Conservation (phyloP, 53 echinoderm and acorn worm species). For the Paelopatides confundens region DNA sequence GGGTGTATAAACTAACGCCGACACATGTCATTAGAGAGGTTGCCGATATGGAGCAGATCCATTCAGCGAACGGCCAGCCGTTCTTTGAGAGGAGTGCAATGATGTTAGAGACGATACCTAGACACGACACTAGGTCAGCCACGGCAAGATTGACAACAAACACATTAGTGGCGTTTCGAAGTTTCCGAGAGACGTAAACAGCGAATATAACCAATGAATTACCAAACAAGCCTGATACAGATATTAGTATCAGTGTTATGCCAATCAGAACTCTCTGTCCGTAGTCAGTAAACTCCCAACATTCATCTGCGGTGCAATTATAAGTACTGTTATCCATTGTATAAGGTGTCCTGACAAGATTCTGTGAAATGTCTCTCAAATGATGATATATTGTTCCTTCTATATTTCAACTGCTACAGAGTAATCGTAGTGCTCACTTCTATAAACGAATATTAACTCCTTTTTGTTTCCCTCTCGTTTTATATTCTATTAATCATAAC, state of each 20-base stretch:
- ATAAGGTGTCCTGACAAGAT: no score
- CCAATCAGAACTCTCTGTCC: slow-evolving; percentile 74
- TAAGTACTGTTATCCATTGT: no score
- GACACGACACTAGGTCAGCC: slow-evolving; percentile 80
- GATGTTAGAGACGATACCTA: slow-evolving; percentile 78
- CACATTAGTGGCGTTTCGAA: slow-evolving; percentile 88
- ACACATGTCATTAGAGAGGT: slow-evolving; percentile 84
- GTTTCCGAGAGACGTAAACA: slow-evolving; percentile 83
- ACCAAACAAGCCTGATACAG: slow-evolving; percentile 72
- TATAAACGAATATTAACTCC: no score
- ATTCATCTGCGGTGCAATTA: neutral
- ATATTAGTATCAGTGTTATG: slow-evolving; percentile 70
- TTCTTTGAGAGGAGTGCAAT: slow-evolving; percentile 74
- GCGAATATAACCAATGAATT: slow-evolving; percentile 87
- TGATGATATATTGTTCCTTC: no score
- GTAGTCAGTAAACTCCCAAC: slow-evolving; percentile 80
- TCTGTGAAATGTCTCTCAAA: no score
- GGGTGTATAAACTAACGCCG: slow-evolving; percentile 83
- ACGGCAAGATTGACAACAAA: slow-evolving; percentile 89
- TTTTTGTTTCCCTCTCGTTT: no score
- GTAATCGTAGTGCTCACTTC: no score
- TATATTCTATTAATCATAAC: no score
- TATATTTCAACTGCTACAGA: no score
- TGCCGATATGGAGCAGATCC: slow-evolving; percentile 77
- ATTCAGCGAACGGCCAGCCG: slow-evolving; percentile 82